These are phyloP conservation scores for Rhagoletis zephyria DNA, from an alignment of 1,140 invertebrate genomes.

Conservation along the genomic window DNA sequence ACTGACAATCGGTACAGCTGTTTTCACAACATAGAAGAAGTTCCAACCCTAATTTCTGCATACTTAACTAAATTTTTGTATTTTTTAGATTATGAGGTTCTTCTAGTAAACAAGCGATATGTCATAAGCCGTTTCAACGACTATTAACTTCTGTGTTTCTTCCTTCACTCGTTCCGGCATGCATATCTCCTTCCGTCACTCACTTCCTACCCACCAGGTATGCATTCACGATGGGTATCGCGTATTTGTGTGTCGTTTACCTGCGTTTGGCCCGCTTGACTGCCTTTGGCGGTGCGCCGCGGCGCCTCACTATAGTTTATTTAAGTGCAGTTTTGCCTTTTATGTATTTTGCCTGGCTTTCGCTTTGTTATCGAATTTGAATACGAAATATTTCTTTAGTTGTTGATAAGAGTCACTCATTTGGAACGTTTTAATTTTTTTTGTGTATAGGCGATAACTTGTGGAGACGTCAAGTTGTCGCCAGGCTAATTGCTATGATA, in stretches of 20 bases:
- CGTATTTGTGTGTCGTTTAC: not conserved
- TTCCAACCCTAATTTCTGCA: too few relatives aligned
- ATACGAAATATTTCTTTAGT: conserved; percentile 52
- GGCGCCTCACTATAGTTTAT: conserved; percentile 42
- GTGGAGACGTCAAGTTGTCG: conserved; percentile 46
- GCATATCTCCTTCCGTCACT: conserved; percentile 29
- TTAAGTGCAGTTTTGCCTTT: conserved; percentile 51
- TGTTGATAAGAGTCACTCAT: conserved; percentile 42
- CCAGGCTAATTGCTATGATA: conserved; percentile 46
- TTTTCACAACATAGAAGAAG: too few relatives aligned
- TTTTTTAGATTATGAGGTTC: too few relatives aligned
- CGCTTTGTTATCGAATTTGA: conserved; percentile 52
- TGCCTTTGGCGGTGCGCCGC: conserved; percentile 41
- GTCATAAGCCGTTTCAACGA: conserved; percentile 37
- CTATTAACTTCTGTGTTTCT: conserved; percentile 22
- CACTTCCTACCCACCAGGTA: conserved; percentile 9
- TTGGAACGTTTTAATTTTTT: conserved; percentile 22
- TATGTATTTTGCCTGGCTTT: conserved; percentile 45
- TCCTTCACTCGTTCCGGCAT: not conserved
- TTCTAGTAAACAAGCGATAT: not conserved
- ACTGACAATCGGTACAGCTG: too few relatives aligned
- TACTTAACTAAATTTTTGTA: too few relatives aligned
- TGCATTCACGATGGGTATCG: not conserved
- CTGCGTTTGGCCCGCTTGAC: conserved; percentile 31
- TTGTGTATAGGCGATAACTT: conserved; percentile 21